A percentile compares a stretch with the other conserved stretches of the same genome.
Evolutionary conservation across 2,888 invertebrate species (phyloP).

Genomic region (Seira musarum): DNA sequence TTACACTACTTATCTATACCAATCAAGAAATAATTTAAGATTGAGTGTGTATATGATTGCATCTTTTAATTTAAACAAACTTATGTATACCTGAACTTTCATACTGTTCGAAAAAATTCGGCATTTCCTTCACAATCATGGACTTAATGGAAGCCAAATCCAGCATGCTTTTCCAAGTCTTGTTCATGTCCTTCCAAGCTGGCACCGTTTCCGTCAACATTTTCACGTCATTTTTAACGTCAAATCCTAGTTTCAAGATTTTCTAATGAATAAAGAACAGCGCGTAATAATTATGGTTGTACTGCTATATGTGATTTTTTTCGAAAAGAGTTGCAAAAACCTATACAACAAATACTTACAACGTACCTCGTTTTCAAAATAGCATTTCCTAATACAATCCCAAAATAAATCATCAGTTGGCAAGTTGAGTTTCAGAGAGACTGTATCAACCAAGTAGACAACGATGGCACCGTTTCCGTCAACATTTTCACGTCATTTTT

Average conservation of each 20-base stretch:
- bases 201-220: slow-evolving; percentile 78
- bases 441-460: too few species aligned
- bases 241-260: slow-evolving; percentile 74
- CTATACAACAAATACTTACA: neutral
- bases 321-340: neutral
- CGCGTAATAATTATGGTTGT: neutral
- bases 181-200: slow-evolving; percentile 73
- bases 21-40: neutral
- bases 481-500: slow-evolving; percentile 78
- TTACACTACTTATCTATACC: neutral
- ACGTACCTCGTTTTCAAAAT: slow-evolving; percentile 80
- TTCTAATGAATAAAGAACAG: slow-evolving; percentile 37
- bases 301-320: neutral
- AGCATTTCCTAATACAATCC: slow-evolving; percentile 78
- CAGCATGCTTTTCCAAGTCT: slow-evolving; percentile 48
- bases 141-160: slow-evolving; percentile 61
- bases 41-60: too few species aligned
- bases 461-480: slow-evolving; percentile 77
- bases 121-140: slow-evolving; percentile 52
- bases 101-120: slow-evolving; percentile 30
- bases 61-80: neutral
- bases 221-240: slow-evolving; percentile 76
- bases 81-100: neutral
- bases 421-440: slow-evolving; percentile 74
- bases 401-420: slow-evolving; percentile 74